Conservation (phyloP, 1,140 invertebrate genomes). For the Drosophila azteca region DNA sequence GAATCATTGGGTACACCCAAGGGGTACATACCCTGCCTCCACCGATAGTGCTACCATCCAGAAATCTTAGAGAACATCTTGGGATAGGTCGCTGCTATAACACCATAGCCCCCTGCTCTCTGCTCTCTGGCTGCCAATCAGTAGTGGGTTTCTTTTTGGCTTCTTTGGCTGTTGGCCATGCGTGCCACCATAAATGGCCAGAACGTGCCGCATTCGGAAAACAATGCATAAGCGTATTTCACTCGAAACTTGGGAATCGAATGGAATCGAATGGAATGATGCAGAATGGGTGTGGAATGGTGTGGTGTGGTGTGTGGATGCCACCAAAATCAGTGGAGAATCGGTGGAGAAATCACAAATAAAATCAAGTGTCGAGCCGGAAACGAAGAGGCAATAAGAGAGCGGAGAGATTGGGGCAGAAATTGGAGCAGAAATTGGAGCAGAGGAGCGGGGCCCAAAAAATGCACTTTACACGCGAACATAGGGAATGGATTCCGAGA, state of each 20-base stretch:
- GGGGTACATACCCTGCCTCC: background rate
- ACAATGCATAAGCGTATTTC: conserved; percentile 38
- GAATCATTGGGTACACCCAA: background rate
- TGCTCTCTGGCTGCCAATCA: conserved; percentile 21
- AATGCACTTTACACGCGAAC: conserved; percentile 2
- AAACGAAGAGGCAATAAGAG: conserved; percentile 21
- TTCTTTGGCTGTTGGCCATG: conserved; percentile 19
- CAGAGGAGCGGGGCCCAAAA: background rate
- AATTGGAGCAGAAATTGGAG: conserved; percentile 33
- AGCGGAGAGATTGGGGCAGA: background rate
- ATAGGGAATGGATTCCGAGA: conserved; percentile 10
- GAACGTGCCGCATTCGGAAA: conserved; percentile 39
- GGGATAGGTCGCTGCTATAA: background rate
- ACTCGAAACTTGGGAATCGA: conserved; percentile 3
- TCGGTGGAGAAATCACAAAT: conserved; percentile 35
- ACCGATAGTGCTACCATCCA: too few relatives aligned
- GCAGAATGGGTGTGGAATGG: too few relatives aligned
- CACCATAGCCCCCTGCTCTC: background rate
- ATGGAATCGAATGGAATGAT: background rate
- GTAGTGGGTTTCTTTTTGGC: conserved; percentile 1
- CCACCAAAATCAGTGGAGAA: conserved; percentile 25
- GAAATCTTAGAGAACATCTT: background rate
- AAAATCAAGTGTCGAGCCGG: conserved; percentile 29
- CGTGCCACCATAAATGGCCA: conserved; percentile 45
- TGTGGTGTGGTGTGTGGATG: too few relatives aligned